Base-by-base conservation (phyloP, 2,888 invertebrate species). In the Petrophora chlorosata region DNA sequence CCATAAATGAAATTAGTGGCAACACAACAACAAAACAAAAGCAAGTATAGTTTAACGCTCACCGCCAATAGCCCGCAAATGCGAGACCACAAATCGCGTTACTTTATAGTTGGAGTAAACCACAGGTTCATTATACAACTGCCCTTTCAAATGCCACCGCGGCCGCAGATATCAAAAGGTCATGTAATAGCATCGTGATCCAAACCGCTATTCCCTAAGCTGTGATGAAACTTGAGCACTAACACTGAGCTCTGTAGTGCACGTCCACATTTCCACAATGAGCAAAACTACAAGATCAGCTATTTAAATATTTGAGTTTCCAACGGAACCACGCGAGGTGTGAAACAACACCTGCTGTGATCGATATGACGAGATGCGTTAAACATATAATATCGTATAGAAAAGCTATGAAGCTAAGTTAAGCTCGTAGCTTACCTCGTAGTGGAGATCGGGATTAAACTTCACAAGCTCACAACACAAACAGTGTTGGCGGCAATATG, bases 11-110 rank as follows among this genome's bases (percentile, higher is more conserved):
- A 12, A 38, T 38, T 16, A 28, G 38, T 13, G 26, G 16, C n/a
- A 29, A 29, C 17, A 30, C 5, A 29, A 19, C 13, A n/a, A n/a
- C n/a, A n/a, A n/a, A n/a, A n/a, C n/a, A n/a, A n/a, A n/a, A n/a
- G n/a, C n/a, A n/a, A n/a, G n/a, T n/a, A n/a, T n/a, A n/a, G n/a
- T n/a, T n/a, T n/a, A 49, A 38, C 46, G 38, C 56, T 51, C 43
- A 39, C 39, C 44, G 64, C 59, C 65, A 64, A 70, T 64, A 63
- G 61, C 51, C 60, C 58, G 66, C 64, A 61, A 66, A 63, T 57
- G 56, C 54, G 59, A 56, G 51, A 67, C 63, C 66, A 56, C 70
- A 72, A 70, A 70, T 70, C 68, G 52, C 62, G 67, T 67, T 72
- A 67, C 62, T 66, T 67, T 61, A 66, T 56, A 67, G 68, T 61